Base-by-base conservation (phyloP, 2,888 invertebrate genomes). In the Leptinotarsa juncta region DNA sequence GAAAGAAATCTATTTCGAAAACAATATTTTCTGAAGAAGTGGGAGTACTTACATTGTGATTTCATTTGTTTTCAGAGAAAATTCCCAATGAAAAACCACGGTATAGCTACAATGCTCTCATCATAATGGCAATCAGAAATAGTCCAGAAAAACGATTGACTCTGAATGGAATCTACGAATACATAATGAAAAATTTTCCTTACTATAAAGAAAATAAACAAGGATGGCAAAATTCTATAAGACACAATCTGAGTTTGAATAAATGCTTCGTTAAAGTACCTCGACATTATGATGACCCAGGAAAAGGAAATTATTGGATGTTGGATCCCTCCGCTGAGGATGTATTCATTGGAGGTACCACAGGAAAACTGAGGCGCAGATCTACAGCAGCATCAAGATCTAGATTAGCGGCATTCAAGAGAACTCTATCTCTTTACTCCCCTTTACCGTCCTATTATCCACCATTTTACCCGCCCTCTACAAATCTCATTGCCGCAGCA, bases 301-400 rank as follows among this genome's bases (percentile, higher is more conserved):
- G 99, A 0, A 99, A 99, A 87, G 99, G 99, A 1, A 99, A 99
- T 89, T 99, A 99, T 89, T 99, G 99, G 99, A 99, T 98, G 98
- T 88, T 99, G 83, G 99, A 99, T 87, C 96, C 98, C 4, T 96
- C 96, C 55, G 95, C 96, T 60, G 98, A 99, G 85, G 99, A 99
- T 83, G 98, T 99, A 26, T 98, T 98, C 86, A 99, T 99, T 84
- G 80, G 99, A 0, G 97, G 97, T 0, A 97, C 97, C 0, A 99
- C 99, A 0, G 99, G 99, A 0, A 99, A 99, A 88, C 89, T 99
- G 68, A 90, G 98, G 4, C 89, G 99, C 70, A 90, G 98, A 77
- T 96, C 97, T 0, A 97, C 97, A 0, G 96, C 96, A 0, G 96
- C 97, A 0, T 96, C 97, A 0, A 90, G 97, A 68, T 96, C 95